phyloP scores from a whole-genome alignment of 1,140 invertebrate species.

The Papilio glaucus region DNA sequence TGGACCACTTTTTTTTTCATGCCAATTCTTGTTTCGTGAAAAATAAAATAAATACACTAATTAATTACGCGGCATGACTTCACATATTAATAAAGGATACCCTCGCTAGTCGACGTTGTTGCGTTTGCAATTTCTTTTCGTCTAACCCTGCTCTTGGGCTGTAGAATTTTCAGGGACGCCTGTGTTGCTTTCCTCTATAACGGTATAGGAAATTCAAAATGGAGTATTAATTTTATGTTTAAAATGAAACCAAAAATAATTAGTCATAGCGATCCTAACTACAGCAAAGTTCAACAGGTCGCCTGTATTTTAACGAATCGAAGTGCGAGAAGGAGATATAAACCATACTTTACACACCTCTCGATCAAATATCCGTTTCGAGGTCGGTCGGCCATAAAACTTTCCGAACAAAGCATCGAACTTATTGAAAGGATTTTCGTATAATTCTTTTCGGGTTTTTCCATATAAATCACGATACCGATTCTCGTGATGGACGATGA shows the following conservation, averaged over 20 bases:
- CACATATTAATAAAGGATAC: too few relatives aligned
- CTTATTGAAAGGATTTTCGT: conserved; percentile 16
- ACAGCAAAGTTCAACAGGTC: not conserved
- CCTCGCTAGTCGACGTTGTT: too few relatives aligned
- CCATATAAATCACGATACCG: not conserved
- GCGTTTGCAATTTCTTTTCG: too few relatives aligned
- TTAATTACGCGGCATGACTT: too few relatives aligned
- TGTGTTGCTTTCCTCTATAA: too few relatives aligned
- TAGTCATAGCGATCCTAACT: not conserved
- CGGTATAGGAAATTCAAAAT: too few relatives aligned
- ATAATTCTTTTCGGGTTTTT: conserved; percentile 11
- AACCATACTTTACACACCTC: conserved; percentile 10
- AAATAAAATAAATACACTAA: too few relatives aligned
- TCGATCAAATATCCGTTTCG: conserved; percentile 18
- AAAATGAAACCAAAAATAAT: not conserved
- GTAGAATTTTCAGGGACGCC: too few relatives aligned
- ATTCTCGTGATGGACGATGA: not conserved
- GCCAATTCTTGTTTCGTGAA: too few relatives aligned
- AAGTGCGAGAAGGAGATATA: not conserved
- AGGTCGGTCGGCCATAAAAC: not conserved
- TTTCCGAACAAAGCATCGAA: conserved; percentile 20
- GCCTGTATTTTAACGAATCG: not conserved
- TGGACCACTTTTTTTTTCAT: too few relatives aligned
- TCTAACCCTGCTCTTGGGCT: too few relatives aligned
- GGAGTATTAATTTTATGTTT: too few relatives aligned